Base-by-base conservation (phyloP, 2,888 invertebrate genomes). In the Caenorhabditis becei region DNA sequence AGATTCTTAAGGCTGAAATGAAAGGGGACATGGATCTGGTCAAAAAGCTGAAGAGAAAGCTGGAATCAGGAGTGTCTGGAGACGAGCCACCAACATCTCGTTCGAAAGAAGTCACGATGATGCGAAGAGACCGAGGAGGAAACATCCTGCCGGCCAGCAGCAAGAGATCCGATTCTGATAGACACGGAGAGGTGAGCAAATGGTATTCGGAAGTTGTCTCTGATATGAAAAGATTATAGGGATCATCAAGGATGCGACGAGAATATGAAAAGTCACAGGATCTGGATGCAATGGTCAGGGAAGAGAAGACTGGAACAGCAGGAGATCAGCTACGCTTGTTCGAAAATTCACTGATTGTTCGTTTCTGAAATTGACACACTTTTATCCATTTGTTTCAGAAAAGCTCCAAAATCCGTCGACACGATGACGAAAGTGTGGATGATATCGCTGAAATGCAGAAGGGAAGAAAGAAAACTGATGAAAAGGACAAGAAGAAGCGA, bases 1-100 rank as follows among this genome's bases (percentile, higher is more conserved):
- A 95, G 92, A 94, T 97, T 82, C 93, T 98, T 0, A 96, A 96
- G 93, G 97, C 97, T 16, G 97, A 98, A 93, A 94, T 99, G 87
- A 94, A 96, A 93, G 97, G 96, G 20, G 94, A 97, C 91, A 92
- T 91, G 87, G 93, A 94, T 82, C 91, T 95, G 67, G 94, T 94
- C 0, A 91, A 92, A 44, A 94, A 95, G 90, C 92, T 97, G 56
- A 95, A 95, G 92, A 90, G 92, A 2, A 94, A 96, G 91, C 92
- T 97, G 53, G 95, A 95, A 84, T 92, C 92, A 26, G 95, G 95
- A 0, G 93, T 94, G n/a, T 75, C 80, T 37, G 80, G 75, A 28
- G 83, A 71, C 3, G 87, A 81, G 10, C 75, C 63, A 11, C 77
- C 78, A 16, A 80, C 61, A 32, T 71, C 80, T n/a, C 69, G 59